These are phyloP conservation scores for Protosalanx chinensis DNA, from an alignment of 2,797 vertebrate genomes.

Conservation along the genomic window DNA sequence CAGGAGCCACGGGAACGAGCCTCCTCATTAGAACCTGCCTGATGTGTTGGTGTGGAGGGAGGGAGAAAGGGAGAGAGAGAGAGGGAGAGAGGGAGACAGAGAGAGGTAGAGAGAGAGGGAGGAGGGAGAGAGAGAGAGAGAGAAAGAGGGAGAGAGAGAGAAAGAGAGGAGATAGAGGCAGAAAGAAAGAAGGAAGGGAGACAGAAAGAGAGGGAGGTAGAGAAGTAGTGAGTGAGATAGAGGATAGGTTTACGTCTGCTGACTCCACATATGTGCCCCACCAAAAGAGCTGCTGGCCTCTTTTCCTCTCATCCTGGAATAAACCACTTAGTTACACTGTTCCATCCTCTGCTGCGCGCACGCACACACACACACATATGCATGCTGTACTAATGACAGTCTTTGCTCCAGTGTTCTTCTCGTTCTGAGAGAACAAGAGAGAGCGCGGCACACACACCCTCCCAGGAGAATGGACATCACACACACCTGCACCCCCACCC, in stretches of 20 bases:
- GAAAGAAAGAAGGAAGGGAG: neutral
- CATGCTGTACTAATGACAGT: neutral
- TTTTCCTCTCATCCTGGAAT: slow-evolving; percentile 39
- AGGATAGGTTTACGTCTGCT: slow-evolving; percentile 19
- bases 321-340: slow-evolving; percentile 38
- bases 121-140: neutral
- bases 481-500: neutral
- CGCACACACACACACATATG: neutral
- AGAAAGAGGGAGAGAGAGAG: neutral
- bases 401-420: too few species aligned
- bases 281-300: slow-evolving; percentile 25
- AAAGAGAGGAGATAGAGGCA: too few species aligned
- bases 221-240: neutral
- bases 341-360: slow-evolving; percentile 8
- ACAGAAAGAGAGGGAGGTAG: too few species aligned
- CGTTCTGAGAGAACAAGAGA: too few species aligned
- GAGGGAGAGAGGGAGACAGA: too few species aligned
- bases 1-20: slow-evolving; percentile 23
- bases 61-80: too few species aligned
- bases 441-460: neutral
- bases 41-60: neutral
- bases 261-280: slow-evolving; percentile 31
- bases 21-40: slow-evolving; percentile 33
- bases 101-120: too few species aligned
- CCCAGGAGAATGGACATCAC: neutral